Evolutionary conservation across 2,113 vertebrate genomes (phyloP).

Genomic region (Galeopterus variegatus): DNA sequence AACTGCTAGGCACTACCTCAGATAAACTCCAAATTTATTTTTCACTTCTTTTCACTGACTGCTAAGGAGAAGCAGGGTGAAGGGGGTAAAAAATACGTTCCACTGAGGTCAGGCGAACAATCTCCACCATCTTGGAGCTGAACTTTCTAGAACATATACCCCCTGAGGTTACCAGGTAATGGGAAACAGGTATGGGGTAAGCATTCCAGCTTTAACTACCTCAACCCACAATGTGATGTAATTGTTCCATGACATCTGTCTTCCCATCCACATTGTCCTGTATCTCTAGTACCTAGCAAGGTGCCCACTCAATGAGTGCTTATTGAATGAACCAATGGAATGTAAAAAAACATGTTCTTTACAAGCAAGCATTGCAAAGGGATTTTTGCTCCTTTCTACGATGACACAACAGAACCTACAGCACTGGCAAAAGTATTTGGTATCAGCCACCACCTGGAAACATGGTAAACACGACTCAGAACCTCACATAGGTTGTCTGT

Average conservation of each 20-base stretch:
- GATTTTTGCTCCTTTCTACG: not conserved
- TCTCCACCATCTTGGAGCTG: not conserved
- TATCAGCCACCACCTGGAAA: not conserved
- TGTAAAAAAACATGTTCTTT: not conserved
- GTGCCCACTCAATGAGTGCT: not conserved
- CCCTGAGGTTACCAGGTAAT: not conserved
- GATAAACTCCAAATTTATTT: not conserved
- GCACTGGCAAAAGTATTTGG: not conserved
- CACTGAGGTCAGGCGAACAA: not conserved
- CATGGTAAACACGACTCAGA: not conserved
- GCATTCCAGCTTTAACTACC: not conserved
- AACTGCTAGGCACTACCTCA: not conserved
- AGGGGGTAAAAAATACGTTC: not conserved
- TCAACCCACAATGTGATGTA: not conserved
- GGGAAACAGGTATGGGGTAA: not conserved
- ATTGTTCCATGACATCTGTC: not conserved
- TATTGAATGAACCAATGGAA: not conserved
- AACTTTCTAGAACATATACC: not conserved
- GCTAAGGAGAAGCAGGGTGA: not conserved
- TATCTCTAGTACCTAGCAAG: not conserved
- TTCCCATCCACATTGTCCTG: not conserved
- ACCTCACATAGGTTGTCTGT: not conserved
- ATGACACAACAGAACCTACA: not conserved
- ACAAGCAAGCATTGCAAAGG: not conserved
- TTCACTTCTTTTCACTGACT: not conserved